These are phyloP conservation scores for Neomorphus geoffroyi DNA, from an alignment of 2,797 vertebrate species.

Conservation along the genomic window DNA sequence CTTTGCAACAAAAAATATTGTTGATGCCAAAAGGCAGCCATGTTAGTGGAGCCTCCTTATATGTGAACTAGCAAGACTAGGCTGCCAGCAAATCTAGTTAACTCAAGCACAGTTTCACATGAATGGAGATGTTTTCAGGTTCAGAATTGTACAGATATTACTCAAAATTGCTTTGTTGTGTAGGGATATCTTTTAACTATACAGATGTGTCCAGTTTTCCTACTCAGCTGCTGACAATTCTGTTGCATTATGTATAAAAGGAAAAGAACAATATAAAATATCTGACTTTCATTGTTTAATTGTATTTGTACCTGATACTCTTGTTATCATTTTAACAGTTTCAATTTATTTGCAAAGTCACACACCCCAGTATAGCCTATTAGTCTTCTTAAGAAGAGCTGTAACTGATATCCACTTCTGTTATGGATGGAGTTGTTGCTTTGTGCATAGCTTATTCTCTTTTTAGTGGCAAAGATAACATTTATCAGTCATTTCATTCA, in stretches of 20 bases:
- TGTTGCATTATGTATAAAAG: background rate
- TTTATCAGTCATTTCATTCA: slow-evolving; percentile 50
- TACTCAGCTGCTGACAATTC: background rate
- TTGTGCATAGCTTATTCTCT: slow-evolving; percentile 2
- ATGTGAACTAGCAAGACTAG: background rate
- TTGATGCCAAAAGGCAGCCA: background rate
- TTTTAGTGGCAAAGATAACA: slow-evolving; percentile 37
- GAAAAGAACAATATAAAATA: background rate
- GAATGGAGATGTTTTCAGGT: background rate
- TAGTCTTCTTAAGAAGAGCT: background rate
- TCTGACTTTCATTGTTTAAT: background rate
- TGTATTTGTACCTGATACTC: background rate
- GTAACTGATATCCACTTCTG: background rate
- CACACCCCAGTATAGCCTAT: background rate
- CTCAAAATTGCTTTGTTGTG: background rate
- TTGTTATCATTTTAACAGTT: background rate
- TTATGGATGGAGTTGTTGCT: background rate
- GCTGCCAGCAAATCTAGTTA: background rate
- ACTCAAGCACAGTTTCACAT: background rate
- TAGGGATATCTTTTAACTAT: background rate
- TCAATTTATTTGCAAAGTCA: background rate
- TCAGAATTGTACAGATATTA: background rate
- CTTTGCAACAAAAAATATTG: background rate
- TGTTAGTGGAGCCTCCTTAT: background rate
- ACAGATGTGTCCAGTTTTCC: background rate